Percentiles rank a stretch among this genome's conserved stretches.
Evolutionary conservation across 2,888 invertebrate genomes (phyloP).

Genomic region (Ferdinandea cuprea): DNA sequence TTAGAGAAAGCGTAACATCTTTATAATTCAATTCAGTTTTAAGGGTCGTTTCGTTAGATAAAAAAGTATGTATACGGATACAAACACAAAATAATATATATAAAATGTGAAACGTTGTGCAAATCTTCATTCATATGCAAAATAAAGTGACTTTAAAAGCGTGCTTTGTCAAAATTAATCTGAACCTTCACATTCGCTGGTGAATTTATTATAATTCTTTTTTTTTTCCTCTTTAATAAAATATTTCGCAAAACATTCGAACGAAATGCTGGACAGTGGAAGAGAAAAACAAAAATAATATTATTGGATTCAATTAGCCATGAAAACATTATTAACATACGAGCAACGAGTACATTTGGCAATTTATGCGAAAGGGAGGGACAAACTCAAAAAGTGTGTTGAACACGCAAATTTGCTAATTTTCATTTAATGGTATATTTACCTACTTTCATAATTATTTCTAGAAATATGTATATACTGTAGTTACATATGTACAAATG

Average conservation of each 20-base stretch:
- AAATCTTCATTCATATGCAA: not conserved
- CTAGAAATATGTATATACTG: too few relatives aligned
- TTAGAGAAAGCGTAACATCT: too few relatives aligned
- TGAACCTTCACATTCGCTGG: slow-evolving; percentile 7
- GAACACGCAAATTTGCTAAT: slow-evolving; percentile 26
- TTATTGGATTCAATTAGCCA: slow-evolving; percentile 43
- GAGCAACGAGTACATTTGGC: too few relatives aligned
- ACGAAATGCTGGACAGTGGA: not conserved
- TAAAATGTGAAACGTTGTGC: not conserved
- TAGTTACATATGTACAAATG: too few relatives aligned
- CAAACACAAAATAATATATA: too few relatives aligned
- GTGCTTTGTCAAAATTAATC: slow-evolving; percentile 54
- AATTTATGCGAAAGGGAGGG: slow-evolving; percentile 20
- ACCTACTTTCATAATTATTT: too few relatives aligned
- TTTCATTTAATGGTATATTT: not conserved
- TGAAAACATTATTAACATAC: slow-evolving; percentile 37
- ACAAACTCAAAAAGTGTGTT: not conserved
- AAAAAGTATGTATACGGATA: too few relatives aligned
- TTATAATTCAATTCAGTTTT: too few relatives aligned
- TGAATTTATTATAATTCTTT: slow-evolving; percentile 44
- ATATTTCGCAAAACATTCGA: slow-evolving; percentile 36
- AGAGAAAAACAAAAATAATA: slow-evolving; percentile 14
- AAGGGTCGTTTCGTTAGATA: too few relatives aligned
- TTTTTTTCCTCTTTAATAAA: slow-evolving; percentile 5
- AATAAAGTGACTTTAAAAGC: not conserved